Conservation (phyloP, 2,888 invertebrate species). For the Macropis europaea region DNA sequence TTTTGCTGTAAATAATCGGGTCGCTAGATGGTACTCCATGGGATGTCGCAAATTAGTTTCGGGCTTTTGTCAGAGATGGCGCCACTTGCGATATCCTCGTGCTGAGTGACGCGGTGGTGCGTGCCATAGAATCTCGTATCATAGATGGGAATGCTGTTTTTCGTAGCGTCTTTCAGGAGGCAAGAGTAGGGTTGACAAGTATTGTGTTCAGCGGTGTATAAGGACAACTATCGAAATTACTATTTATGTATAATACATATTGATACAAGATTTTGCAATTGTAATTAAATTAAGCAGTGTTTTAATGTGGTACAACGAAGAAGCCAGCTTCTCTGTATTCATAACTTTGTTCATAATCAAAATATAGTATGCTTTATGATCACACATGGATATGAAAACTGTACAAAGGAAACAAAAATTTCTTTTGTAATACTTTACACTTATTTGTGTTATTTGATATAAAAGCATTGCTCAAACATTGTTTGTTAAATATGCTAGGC, state of each 20-base stretch:
- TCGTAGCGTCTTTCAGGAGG: too few relatives aligned
- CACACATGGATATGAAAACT: constrained; percentile 25
- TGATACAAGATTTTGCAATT: constrained; percentile 21
- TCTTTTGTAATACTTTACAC: constrained; percentile 14
- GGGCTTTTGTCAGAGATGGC: too few relatives aligned
- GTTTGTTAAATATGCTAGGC: constrained; percentile 17
- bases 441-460: constrained; percentile 9
- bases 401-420: constrained; percentile 21
- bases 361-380: constrained; percentile 9
- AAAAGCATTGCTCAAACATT: constrained; percentile 17
- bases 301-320: constrained; percentile 40
- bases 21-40: too few relatives aligned
- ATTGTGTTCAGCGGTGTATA: constrained; percentile 8
- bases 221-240: constrained; percentile 27
- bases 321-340: constrained; percentile 50
- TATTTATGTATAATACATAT: constrained; percentile 40
- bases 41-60: too few relatives aligned
- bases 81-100: too few relatives aligned
- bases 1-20: too few relatives aligned
- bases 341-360: constrained; percentile 4
- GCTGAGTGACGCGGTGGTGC: too few relatives aligned
- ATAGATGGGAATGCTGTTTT: too few relatives aligned
- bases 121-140: too few relatives aligned
- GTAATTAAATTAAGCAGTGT: constrained; percentile 26
- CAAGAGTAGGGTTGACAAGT: too few relatives aligned